phyloP scores from a whole-genome alignment of 2,888 invertebrate genomes.

The Cosmia pyralina region DNA sequence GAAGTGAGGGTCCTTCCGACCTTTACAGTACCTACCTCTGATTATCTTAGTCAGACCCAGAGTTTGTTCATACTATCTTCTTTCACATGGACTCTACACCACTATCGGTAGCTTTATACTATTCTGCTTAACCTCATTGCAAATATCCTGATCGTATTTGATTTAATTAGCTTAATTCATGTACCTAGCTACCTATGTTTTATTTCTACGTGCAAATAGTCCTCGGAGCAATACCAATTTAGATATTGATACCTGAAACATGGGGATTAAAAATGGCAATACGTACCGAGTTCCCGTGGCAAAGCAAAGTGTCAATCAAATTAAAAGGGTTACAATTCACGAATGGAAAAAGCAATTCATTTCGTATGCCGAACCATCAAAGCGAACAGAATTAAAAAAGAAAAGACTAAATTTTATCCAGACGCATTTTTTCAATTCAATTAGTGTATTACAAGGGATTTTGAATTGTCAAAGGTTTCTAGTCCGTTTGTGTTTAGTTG shows the following conservation, averaged over 20 bases:
- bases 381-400: slow-evolving; percentile 39
- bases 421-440: slow-evolving; percentile 41
- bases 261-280: slow-evolving; percentile 44
- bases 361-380: slow-evolving; percentile 50
- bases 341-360: slow-evolving; percentile 56
- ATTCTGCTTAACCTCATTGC: background rate
- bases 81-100: background rate
- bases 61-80: background rate
- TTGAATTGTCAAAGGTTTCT: slow-evolving; percentile 15
- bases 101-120: background rate
- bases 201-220: slow-evolving; percentile 15
- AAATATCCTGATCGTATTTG: background rate
- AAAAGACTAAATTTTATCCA: slow-evolving; percentile 24
- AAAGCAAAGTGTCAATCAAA: slow-evolving; percentile 62
- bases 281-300: slow-evolving; percentile 22
- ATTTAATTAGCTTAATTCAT: slow-evolving; percentile 18
- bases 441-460: slow-evolving; percentile 41
- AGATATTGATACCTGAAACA: slow-evolving; percentile 50
- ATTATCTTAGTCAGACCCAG: background rate
- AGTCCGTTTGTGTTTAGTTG: slow-evolving; percentile 20
- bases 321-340: slow-evolving; percentile 62
- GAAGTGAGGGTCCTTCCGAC: too few relatives aligned
- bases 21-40: too few relatives aligned
- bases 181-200: background rate
- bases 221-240: slow-evolving; percentile 49